These are phyloP conservation scores for Tenthredo mesomela DNA, from an alignment of 2,888 invertebrate species.

Conservation along the genomic window DNA sequence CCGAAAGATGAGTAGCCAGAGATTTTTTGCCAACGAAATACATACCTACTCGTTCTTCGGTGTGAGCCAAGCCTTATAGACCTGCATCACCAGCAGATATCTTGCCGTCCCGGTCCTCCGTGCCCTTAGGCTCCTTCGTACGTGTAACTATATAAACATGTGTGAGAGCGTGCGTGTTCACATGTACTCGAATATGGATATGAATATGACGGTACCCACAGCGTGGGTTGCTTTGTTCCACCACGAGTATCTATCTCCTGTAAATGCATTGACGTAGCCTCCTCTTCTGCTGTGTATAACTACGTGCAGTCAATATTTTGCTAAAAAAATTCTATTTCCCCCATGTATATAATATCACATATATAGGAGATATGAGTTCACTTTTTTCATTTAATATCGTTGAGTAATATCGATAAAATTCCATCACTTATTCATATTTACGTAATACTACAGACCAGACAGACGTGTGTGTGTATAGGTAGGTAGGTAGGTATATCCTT, in stretches of 20 bases:
- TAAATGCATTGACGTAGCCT: slow-evolving; percentile 47
- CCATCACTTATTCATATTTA: background rate
- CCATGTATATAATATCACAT: background rate
- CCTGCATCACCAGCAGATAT: slow-evolving; percentile 28
- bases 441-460: background rate
- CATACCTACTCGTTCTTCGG: background rate
- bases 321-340: background rate
- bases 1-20: background rate
- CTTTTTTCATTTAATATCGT: background rate
- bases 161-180: slow-evolving; percentile 54
- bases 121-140: slow-evolving; percentile 61
- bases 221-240: slow-evolving; percentile 73
- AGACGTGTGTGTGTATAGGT: no score
- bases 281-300: background rate
- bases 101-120: slow-evolving; percentile 55
- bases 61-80: slow-evolving; percentile 48
- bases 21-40: background rate
- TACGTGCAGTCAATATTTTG: background rate
- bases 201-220: slow-evolving; percentile 67
- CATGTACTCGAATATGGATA: slow-evolving; percentile 63
- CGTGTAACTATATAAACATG: slow-evolving; percentile 56
- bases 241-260: slow-evolving; percentile 59
- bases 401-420: slow-evolving; percentile 1
- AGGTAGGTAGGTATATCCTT: background rate
- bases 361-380: background rate